Base-by-base conservation (phyloP, 2,113 vertebrate genomes). In the Ancistrus triradiatus region DNA sequence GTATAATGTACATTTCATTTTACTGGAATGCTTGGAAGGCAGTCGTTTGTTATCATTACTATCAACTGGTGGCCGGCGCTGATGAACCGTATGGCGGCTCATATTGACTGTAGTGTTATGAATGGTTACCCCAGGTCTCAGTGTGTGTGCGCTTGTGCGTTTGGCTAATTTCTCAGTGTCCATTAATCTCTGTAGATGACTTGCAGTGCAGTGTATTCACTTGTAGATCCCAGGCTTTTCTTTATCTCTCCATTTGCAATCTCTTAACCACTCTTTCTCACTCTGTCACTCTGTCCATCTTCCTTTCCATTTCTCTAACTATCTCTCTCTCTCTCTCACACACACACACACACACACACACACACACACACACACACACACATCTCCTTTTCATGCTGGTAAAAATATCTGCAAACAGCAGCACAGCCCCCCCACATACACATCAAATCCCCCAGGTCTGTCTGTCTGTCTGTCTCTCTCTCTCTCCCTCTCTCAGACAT, bases 341-440 rank as follows among this genome's bases (percentile, higher is more conserved):
- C 56, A 48, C 74, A 49, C 38, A 48, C 28, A 40, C 58, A 49
- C 63, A 40, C 59, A 27, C 48, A 15, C 66, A 18, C 55, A 67
- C 55, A 46, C 66, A 40, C 59, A 40, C 63, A 49, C 58, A 7
- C 10, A 18, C 7, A 72, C 76, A 74, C 84, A 80, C 81, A 77
- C 81, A 84, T 81, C 77, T 83, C 85, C 74, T 66, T 82, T 83
- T 84, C 87, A 80, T 89, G 90, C 89, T 92, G 90, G 91, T 92
- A 94, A 91, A 93, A 93, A 94, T 90, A 92, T 90, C 92, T 83
- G 75, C 87, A 95, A 92, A 91, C 74, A 83, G 91, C 88, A 91
- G 89, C 89, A 89, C 89, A 87, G 87, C 89, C 87, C 87, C 88
- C 87, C 86, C 80, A 89, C 86, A 86, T 88, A 84, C 77, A 76